Percentiles rank a stretch among this genome's conserved stretches.
Conservation (phyloP, 2,888 invertebrate genomes). For the Spicauda simplicius region DNA sequence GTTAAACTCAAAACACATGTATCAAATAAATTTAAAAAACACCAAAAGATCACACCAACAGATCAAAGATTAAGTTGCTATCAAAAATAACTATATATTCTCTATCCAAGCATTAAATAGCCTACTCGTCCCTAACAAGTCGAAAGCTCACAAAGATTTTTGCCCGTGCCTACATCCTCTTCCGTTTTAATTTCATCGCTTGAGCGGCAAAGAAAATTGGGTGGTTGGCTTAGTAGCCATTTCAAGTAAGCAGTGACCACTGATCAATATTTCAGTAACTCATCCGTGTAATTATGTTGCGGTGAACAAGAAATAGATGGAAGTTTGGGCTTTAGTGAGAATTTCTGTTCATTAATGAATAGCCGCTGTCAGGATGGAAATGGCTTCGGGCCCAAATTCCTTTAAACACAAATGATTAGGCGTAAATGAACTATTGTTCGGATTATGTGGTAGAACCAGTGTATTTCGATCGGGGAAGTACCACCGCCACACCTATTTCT, state of each 20-base stretch:
- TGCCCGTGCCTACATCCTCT: neutral
- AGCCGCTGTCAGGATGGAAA: conserved; percentile 16
- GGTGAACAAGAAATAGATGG: neutral
- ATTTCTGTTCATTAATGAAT: conserved; percentile 15
- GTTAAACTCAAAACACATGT: too few species aligned
- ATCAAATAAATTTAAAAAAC: too few species aligned
- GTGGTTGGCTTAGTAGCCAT: neutral
- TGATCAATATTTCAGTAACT: neutral
- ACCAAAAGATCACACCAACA: too few species aligned
- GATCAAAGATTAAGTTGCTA: too few species aligned
- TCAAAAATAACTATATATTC: too few species aligned
- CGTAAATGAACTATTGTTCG: neutral
- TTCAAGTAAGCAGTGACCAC: neutral
- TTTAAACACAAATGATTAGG: neutral
- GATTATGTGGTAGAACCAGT: neutral
- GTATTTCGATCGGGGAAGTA: too few species aligned
- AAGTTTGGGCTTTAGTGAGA: neutral
- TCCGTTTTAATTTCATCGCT: neutral
- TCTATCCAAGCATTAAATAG: too few species aligned
- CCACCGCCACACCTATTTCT: too few species aligned
- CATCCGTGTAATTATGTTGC: conserved; percentile 6
- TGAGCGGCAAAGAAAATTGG: neutral
- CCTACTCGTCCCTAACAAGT: too few species aligned
- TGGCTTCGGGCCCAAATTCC: neutral
- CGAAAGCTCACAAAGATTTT: neutral